Base-by-base conservation (phyloP, 2,113 vertebrate species). In the Sakesphorus luctuosus region DNA sequence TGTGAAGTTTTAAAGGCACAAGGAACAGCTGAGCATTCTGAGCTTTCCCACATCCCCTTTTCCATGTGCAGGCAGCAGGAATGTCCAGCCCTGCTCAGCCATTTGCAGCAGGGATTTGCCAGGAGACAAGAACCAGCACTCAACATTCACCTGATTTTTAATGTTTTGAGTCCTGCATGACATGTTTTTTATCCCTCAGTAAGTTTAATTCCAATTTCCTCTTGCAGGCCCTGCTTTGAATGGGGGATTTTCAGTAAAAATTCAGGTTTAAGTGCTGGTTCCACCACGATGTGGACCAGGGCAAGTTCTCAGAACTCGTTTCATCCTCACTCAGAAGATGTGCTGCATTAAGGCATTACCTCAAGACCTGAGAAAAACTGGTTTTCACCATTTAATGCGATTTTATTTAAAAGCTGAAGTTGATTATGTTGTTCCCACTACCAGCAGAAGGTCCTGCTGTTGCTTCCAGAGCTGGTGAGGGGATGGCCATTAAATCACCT, bases 391-490 rank as follows among this genome's bases (percentile, higher is more conserved):
- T 62, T 83, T 66, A 86, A 73, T 71, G 43, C 1, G 6, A 46
- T 43, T 90, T 84, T 76, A 92, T 94, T 92, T 73, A 94, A 82
- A 90, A 85, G 36, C 40, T 93, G 7, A 14, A 40, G 50, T 53
- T 71, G 61, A 53, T 93, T 65, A 38, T 33, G 75, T 46, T 87
- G 71, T 33, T 85, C 76, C 68, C 40, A 80, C 87, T 66, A 61
- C 12, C 26, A 65, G 53, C 36, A 76, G 69, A 90, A 95, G 58
- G 75, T 90, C 53, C 43, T 11, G 46, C 59, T 81, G n/a, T 43
- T 94, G 81, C 74, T 91, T 82, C 82, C 78, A 82, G 59, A 85
- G 67, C 78, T n/a, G n/a, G n/a, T n/a, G n/a, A n/a, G n/a, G n/a
- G n/a, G n/a, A n/a, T n/a, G n/a, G n/a, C n/a, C n/a, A n/a, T n/a